These are phyloP conservation scores for Euwallacea similis DNA, from an alignment of 1,140 invertebrate genomes.

Conservation along the genomic window DNA sequence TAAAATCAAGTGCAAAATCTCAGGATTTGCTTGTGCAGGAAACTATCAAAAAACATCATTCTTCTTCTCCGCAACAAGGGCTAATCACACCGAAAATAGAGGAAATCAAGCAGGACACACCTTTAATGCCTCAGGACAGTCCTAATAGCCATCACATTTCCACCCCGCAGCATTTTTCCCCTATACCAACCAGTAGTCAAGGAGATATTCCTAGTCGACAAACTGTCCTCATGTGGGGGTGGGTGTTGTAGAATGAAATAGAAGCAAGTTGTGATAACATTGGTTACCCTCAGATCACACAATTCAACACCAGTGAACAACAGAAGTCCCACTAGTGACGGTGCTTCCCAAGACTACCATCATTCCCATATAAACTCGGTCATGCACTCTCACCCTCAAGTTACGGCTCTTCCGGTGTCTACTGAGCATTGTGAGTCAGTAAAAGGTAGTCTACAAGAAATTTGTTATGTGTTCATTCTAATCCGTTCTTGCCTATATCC, in stretches of 20 bases:
- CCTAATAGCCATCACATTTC: constrained; percentile 54
- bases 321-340: constrained; percentile 34
- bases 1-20: background rate
- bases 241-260: constrained; percentile 1
- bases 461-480: too few species aligned
- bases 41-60: constrained; percentile 56
- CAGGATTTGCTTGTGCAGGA: constrained; percentile 13
- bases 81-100: constrained; percentile 67
- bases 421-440: constrained; percentile 59
- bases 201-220: constrained; percentile 66
- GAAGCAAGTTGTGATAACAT: background rate
- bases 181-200: constrained; percentile 45
- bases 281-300: constrained; percentile 19
- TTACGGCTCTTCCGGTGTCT: constrained; percentile 53
- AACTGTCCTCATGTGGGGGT: constrained; percentile 86
- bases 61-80: constrained; percentile 60
- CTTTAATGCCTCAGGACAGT: constrained; percentile 53
- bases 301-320: constrained; percentile 36
- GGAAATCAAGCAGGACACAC: constrained; percentile 61
- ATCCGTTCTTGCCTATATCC: too few species aligned
- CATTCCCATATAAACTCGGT: constrained; percentile 36
- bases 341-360: constrained; percentile 27
- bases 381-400: constrained; percentile 51
- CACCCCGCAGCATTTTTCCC: constrained; percentile 57
- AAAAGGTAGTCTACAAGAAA: constrained; percentile 53